These are phyloP conservation scores for Dynastes grantii DNA, from an alignment of 2,888 invertebrate species.

Conservation along the genomic window DNA sequence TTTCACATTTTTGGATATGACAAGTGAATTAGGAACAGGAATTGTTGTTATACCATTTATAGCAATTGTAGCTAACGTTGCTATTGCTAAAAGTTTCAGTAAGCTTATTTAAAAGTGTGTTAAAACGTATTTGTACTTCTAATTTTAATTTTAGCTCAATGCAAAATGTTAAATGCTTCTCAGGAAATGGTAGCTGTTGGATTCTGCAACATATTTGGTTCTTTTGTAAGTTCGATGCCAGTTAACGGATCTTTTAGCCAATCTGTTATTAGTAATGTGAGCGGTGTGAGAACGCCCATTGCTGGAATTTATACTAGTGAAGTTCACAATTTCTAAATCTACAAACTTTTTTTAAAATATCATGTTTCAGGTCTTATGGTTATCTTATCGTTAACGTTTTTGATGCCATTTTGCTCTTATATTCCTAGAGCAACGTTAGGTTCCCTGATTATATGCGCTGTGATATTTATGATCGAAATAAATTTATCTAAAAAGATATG, in stretches of 20 bases:
- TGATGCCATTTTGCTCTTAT: constrained; percentile 84
- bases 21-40: constrained; percentile 78
- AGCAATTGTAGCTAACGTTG: constrained; percentile 84
- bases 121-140: not conserved
- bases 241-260: constrained; percentile 83
- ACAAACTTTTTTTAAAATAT: not conserved
- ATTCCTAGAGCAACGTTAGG: constrained; percentile 80
- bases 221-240: constrained; percentile 86
- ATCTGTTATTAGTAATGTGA: constrained; percentile 86
- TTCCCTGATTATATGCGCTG: constrained; percentile 85
- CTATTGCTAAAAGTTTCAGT: constrained; percentile 91
- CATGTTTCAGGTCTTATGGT: constrained; percentile 77
- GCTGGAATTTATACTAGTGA: constrained; percentile 83
- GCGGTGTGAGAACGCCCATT: constrained; percentile 83
- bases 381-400: constrained; percentile 78
- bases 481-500: constrained; percentile 77
- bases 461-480: constrained; percentile 82
- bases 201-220: constrained; percentile 82
- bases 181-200: constrained; percentile 88
- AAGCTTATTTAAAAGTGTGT: constrained; percentile 65
- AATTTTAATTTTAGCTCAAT: constrained; percentile 72
- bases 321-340: constrained; percentile 10
- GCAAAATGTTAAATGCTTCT: constrained; percentile 82
- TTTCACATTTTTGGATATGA: constrained; percentile 73
- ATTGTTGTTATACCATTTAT: constrained; percentile 82